A percentile compares a stretch with the other conserved stretches of the same genome.
Evolutionary conservation across 2,113 vertebrate species (phyloP).

Genomic region (Zeus faber): DNA sequence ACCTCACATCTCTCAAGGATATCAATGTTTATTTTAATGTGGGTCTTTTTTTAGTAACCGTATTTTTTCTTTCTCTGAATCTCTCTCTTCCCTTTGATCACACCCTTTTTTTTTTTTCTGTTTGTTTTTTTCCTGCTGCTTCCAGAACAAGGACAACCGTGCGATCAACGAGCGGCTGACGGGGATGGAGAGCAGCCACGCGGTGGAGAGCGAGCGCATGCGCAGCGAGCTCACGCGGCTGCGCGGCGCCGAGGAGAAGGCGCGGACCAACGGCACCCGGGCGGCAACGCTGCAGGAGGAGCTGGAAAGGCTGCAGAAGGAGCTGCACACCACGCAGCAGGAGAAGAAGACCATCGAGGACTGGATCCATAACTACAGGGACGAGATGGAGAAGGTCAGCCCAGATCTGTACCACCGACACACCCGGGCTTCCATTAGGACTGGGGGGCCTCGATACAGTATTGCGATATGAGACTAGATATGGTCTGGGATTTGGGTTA

Average conservation of each 20-base stretch:
- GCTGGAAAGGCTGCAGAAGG: slow-evolving; percentile 84
- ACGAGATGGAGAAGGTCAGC: slow-evolving; percentile 89
- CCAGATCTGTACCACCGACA: no score
- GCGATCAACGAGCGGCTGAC: slow-evolving; percentile 80
- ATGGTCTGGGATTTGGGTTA: no score
- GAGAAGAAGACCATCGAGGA: slow-evolving; percentile 95
- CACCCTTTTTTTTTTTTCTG: no score
- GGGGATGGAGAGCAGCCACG: slow-evolving; percentile 77
- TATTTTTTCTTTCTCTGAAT: not conserved
- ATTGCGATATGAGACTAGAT: no score
- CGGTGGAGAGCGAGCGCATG: slow-evolving; percentile 83
- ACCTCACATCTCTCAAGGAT: no score
- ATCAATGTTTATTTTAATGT: no score
- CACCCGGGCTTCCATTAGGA: no score
- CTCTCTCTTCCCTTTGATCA: not conserved
- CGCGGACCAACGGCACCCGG: slow-evolving; percentile 81
- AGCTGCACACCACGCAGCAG: slow-evolving; percentile 82
- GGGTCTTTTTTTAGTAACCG: no score
- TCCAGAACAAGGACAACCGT: slow-evolving; percentile 87
- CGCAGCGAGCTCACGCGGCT: slow-evolving; percentile 83
- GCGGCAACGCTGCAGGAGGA: slow-evolving; percentile 86
- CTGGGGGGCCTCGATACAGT: no score
- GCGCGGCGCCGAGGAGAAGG: slow-evolving; percentile 85
- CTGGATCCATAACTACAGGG: slow-evolving; percentile 84
- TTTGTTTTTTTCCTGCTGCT: not conserved